Base-by-base conservation (phyloP, 2,888 invertebrate species). In the Ochropleura leucogaster region DNA sequence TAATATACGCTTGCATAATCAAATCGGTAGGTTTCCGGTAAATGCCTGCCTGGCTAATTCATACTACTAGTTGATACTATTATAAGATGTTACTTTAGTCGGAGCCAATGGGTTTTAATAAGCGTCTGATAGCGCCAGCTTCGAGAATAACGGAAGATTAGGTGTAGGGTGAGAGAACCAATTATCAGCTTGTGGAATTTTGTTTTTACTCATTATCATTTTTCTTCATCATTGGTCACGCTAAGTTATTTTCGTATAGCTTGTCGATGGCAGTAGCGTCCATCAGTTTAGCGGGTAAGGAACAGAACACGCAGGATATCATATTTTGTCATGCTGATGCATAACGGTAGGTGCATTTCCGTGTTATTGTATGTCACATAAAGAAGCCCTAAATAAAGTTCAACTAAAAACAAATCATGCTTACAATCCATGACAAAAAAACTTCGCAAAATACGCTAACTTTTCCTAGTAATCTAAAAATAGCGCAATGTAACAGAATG, bases 61-160 rank as follows among this genome's bases (percentile, higher is more conserved):
- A 69, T 64, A 74, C 63, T 59, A 40, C 64, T 7, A 69, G 51
- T 70, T 60, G 60, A 55, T 60, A 84, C 16, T 59, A 73, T 62
- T 65, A 74, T 40, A 65, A 12, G 10, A 40, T 65, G 62, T 72
- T 69, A 77, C 73, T 80, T 68, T 42, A 62, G 53, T 77, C 53
- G 40, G 30, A 67, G 9, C n/a, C 66, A 65, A 72, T 71, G 59
- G 57, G 64, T 82, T 79, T 79, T 74, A 77, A 75, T 77, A 72
- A 74, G 49, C 44, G 30, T 18, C 12, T 30, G 70, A 72, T 75
- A 60, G 64, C 18, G 30, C 16, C 42, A 42, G 71, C 30, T 69
- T 66, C 57, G 60, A 60, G 55, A 40, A 18, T 85, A 86, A 84
- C 85, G 78, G 85, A 63, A 44, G 12, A n/a, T 53, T 65, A 42